A percentile compares a stretch with the other conserved stretches of the same genome.
Evolutionary conservation across 2,113 vertebrate genomes (phyloP).

Genomic region (Antechinus flavipes): DNA sequence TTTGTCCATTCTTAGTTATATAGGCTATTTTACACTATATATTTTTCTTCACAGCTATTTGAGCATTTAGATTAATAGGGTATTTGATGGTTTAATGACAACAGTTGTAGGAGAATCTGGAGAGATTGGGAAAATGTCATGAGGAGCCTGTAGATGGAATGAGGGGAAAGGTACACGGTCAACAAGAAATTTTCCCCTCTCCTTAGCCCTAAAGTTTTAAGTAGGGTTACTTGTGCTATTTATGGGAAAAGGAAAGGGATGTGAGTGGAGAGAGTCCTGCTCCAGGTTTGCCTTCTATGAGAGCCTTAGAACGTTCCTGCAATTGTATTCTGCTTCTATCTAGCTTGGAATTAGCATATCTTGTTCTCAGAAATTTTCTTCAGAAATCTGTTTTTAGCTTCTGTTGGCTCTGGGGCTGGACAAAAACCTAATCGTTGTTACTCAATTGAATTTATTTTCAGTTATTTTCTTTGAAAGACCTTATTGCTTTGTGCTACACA

Average conservation of each 20-base stretch:
- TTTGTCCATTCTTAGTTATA: neutral
- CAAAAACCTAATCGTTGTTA: neutral
- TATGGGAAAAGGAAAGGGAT: neutral
- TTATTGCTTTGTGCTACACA: neutral
- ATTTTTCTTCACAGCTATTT: neutral
- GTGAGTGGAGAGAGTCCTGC: neutral
- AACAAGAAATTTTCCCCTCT: neutral
- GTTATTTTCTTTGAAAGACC: neutral
- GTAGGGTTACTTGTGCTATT: neutral
- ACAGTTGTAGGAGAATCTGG: neutral
- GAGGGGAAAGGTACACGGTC: neutral
- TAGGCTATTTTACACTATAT: neutral
- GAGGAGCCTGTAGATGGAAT: neutral
- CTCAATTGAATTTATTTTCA: neutral
- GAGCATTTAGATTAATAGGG: neutral
- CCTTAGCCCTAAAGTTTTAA: neutral
- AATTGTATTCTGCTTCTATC: neutral
- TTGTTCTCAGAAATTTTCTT: neutral
- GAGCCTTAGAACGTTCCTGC: neutral
- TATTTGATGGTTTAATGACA: neutral
- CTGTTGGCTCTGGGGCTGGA: neutral
- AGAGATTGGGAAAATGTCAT: neutral
- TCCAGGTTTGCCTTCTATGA: neutral
- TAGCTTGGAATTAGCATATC: neutral
- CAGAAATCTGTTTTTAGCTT: neutral